Percentiles rank a stretch among this genome's conserved stretches.
phyloP scores from a whole-genome alignment of 2,797 vertebrate species.

The Anomalospiza imberbis region DNA sequence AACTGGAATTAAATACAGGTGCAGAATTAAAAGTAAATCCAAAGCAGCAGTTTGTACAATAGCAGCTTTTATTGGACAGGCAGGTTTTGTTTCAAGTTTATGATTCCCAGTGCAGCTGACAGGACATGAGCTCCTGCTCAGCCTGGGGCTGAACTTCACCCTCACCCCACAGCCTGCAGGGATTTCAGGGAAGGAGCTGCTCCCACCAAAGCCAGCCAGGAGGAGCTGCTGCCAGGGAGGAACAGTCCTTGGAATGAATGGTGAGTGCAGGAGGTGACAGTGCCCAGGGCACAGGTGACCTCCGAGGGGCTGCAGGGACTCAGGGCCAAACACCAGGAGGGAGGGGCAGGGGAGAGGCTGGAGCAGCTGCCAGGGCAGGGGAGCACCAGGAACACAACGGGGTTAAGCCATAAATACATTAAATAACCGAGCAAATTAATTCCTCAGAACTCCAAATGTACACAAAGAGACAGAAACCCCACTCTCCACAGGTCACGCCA shows the following conservation, averaged over 20 bases:
- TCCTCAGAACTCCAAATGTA: neutral
- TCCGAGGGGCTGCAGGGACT: neutral
- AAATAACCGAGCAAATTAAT: neutral
- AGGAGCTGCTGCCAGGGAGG: neutral
- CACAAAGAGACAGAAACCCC: neutral
- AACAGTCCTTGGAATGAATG: neutral
- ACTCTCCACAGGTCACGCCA: neutral
- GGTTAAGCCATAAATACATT: neutral
- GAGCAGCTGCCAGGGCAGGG: neutral
- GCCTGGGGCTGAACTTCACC: neutral
- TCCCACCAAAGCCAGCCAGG: neutral
- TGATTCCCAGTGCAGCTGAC: neutral
- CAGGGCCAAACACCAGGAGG: fast-evolving
- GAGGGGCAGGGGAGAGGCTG: neutral
- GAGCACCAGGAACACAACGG: neutral
- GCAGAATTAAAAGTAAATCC: neutral
- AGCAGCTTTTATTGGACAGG: constrained; percentile 36
- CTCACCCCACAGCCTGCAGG: fast-evolving
- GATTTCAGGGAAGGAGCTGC: neutral
- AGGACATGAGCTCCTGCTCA: neutral
- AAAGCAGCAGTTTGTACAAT: neutral
- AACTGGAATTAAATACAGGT: neutral
- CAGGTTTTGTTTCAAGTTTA: neutral
- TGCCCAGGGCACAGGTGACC: neutral
- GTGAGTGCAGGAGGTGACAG: neutral